Percentiles rank a stretch among this genome's conserved stretches.
Conservation (phyloP, 2,797 vertebrate species). For the Cercopithecus diana region DNA sequence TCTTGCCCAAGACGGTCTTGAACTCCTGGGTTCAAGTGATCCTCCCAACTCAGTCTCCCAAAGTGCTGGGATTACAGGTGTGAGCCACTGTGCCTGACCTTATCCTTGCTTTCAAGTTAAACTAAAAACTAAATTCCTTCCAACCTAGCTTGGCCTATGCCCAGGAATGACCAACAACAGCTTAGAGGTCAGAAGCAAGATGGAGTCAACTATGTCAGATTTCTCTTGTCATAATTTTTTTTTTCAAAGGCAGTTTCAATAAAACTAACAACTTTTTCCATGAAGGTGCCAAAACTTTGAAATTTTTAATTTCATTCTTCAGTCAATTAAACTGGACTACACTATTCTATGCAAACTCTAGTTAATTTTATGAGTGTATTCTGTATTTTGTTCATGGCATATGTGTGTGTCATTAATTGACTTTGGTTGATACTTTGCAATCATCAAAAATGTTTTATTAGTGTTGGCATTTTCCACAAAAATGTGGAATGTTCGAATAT, state of each 20-base stretch:
- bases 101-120: background rate
- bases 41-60: background rate
- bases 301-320: background rate
- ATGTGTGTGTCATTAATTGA: background rate
- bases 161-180: background rate
- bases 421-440: background rate
- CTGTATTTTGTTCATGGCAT: background rate
- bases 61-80: background rate
- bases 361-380: background rate
- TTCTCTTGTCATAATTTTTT: background rate
- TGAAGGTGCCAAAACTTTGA: background rate
- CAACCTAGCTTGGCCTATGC: background rate
- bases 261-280: background rate
- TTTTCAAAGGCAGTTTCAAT: background rate
- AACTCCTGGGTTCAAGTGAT: too few relatives aligned
- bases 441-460: background rate
- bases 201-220: background rate
- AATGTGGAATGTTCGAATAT: background rate
- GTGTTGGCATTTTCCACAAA: background rate
- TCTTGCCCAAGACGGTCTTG: background rate
- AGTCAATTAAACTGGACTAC: background rate
- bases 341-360: background rate
- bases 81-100: background rate
- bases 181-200: background rate
- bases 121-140: background rate